These are phyloP conservation scores for Microtus obscurus DNA, from an alignment of 2,797 vertebrate genomes.

Conservation along the genomic window DNA sequence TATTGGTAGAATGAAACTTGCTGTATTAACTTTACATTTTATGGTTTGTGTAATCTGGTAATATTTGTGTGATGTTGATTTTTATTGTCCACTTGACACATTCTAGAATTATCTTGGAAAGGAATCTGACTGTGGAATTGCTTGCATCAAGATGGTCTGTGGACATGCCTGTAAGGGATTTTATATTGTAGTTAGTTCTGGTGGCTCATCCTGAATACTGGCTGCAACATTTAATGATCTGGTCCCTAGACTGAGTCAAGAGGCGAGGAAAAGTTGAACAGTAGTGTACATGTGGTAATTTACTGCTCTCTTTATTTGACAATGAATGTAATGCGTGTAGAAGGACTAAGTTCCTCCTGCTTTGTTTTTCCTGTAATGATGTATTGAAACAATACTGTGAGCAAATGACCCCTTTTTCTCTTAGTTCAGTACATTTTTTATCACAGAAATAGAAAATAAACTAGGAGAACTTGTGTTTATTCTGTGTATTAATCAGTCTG, in stretches of 20 bases:
- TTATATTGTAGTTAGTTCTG: background rate
- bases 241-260: background rate
- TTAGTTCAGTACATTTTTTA: background rate
- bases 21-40: background rate
- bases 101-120: background rate
- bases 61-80: background rate
- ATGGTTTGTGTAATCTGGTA: background rate
- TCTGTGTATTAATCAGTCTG: background rate
- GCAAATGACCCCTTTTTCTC: background rate
- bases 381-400: background rate
- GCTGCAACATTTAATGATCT: background rate
- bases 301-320: background rate
- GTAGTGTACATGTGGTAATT: background rate
- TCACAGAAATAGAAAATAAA: background rate
- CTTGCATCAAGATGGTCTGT: background rate
- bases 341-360: background rate
- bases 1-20: constrained; percentile 7
- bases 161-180: background rate
- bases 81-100: background rate
- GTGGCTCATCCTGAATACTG: background rate
- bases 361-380: background rate
- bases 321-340: background rate
- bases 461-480: background rate
- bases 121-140: background rate
- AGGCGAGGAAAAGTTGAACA: background rate